Evolutionary conservation across 1,140 invertebrate genomes (phyloP), one percentile per base, ranked within the genome.

Genomic region (Neodiprion lecontei): DNA sequence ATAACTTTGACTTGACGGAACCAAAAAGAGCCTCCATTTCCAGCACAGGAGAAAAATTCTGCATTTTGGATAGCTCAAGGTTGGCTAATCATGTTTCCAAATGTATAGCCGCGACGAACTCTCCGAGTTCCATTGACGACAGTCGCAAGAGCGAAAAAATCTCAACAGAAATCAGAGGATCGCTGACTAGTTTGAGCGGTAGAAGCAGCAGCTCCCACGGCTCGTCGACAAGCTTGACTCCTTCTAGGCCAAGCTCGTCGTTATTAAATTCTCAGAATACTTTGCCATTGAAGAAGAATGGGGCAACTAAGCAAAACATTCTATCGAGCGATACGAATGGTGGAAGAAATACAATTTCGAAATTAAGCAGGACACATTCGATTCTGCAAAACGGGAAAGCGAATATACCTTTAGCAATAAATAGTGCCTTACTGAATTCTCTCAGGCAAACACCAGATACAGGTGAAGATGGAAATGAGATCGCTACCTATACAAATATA

Each of bases 321-420:
- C 14, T 72, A 10, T 73, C 72, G 3, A 67, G 50, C 23, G 70
- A 79, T 69, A 74, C 1, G 69, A 70, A 5, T 12, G 28, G 68
- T n/a, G 67, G 66, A 9, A 85, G 82, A 65, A 77, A 47, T 8
- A 76, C 74, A 14, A 73, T 82, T n/a, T 74, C 82, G 10, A 87
- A 85, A 69, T 68, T 84, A 21, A 79, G 83, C n/a, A 86, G 83
- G 67, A 82, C 76, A 48, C 82, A 85, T 49, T 79, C 81, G 0
- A 85, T 73, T 67, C 74, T 88, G 12, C 86, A 87, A 75, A 85
- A 79, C 66, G 82, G 81, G 9, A 86, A 82, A 75, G 83, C 87
- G 0, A 88, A 89, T 74, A 88, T 88, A 74, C 87, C 87, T 11
- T 77, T 88, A 48, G 84, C 86, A 50, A 87, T 88, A 76, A 88